A percentile compares a stretch with the other conserved stretches of the same genome.
Conservation (phyloP, 2,113 vertebrate genomes). For the Xerus inauris region DNA sequence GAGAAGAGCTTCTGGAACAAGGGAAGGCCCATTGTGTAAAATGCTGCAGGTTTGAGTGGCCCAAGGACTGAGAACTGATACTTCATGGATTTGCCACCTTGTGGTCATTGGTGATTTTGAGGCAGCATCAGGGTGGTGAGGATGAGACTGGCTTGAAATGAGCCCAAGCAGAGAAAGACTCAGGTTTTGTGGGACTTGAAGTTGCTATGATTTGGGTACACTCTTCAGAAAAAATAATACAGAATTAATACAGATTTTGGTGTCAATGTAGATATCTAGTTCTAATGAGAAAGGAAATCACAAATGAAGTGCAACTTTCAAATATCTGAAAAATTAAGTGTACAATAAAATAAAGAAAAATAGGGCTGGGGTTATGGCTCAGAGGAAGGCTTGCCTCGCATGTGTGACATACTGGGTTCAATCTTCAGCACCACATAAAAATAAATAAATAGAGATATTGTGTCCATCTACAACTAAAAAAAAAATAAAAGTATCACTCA, state of each 20-base stretch:
- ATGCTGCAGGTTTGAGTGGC: rapidly evolving
- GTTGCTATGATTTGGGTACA: neutral
- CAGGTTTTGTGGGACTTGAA: neutral
- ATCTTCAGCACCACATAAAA: too few relatives aligned
- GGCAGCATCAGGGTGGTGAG: rapidly evolving
- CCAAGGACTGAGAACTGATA: neutral
- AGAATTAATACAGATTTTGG: neutral
- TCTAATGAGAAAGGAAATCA: neutral
- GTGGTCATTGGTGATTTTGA: neutral
- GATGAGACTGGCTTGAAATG: neutral
- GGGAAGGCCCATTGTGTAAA: rapidly evolving
- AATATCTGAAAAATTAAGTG: neutral
- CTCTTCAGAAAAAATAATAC: neutral
- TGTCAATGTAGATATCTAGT: neutral
- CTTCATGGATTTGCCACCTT: neutral
- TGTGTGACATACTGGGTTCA: too few relatives aligned
- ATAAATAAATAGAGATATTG: too few relatives aligned
- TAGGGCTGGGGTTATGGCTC: too few relatives aligned
- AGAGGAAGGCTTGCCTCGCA: too few relatives aligned
- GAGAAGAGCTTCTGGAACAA: neutral
- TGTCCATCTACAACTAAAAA: too few relatives aligned
- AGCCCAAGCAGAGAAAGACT: neutral
- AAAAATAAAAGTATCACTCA: too few relatives aligned
- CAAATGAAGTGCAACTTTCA: neutral
- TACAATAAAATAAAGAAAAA: neutral